Conservation (phyloP, 2,797 vertebrate genomes). For the Helarctos malayanus region DNA sequence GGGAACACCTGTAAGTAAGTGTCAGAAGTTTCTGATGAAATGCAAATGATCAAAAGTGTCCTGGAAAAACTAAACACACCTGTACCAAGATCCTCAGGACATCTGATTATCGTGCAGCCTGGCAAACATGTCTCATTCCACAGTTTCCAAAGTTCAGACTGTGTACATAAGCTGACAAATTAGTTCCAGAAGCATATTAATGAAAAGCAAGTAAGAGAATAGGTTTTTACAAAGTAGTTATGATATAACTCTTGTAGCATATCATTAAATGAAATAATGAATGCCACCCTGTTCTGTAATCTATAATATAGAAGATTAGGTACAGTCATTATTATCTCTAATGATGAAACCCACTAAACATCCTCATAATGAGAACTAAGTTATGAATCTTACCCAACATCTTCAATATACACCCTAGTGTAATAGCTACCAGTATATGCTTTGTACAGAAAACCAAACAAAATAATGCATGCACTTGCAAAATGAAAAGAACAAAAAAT, state of each 20-base stretch:
- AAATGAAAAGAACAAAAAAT: slow-evolving; percentile 33
- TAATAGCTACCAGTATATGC: neutral
- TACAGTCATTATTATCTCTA: neutral
- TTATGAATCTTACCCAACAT: neutral
- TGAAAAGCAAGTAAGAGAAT: neutral
- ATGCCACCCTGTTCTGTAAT: neutral
- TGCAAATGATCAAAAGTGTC: neutral
- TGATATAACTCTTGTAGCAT: neutral
- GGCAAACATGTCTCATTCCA: neutral
- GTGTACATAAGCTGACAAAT: neutral
- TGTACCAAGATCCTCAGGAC: neutral
- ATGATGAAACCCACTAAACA: neutral
- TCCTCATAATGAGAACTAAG: slow-evolving; percentile 3
- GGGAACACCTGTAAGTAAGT: neutral
- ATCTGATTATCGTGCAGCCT: neutral
- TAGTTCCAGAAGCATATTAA: neutral
- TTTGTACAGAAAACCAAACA: neutral
- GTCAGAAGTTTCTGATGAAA: neutral
- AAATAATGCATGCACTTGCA: neutral
- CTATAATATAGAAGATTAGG: neutral
- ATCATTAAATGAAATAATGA: slow-evolving; percentile 18
- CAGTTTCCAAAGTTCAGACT: neutral
- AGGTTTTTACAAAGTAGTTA: slow-evolving; percentile 29
- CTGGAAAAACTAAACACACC: neutral
- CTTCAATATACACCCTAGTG: neutral